Conservation (phyloP, 1,140 invertebrate species). For the Tetranychus urticae region DNA sequence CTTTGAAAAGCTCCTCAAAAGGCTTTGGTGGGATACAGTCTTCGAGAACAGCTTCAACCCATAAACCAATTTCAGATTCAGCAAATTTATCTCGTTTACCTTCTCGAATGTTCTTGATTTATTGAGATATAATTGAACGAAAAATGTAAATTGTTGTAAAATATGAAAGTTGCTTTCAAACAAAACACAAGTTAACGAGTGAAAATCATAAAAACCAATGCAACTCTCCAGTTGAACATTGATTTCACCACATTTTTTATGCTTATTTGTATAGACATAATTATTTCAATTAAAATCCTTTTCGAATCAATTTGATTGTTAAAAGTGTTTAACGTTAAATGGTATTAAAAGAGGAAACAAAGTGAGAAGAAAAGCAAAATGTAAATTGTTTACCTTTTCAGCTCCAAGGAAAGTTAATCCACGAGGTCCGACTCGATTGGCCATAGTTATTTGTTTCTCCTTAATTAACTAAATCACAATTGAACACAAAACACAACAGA, state of each 20-base stretch:
- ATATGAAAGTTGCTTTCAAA: too few relatives aligned
- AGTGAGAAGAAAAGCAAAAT: not conserved
- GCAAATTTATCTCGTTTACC: constrained; percentile 3
- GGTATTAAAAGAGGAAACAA: not conserved
- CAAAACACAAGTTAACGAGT: too few relatives aligned
- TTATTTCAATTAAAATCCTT: not conserved
- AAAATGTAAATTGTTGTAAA: not conserved
- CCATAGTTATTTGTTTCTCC: not conserved
- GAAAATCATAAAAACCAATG: too few relatives aligned
- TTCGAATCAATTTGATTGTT: not conserved
- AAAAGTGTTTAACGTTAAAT: not conserved
- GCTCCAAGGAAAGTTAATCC: not conserved
- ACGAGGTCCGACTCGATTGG: constrained; percentile 2
- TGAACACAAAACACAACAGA: not conserved
- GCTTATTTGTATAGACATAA: not conserved
- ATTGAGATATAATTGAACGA: not conserved
- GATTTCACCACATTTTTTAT: too few relatives aligned
- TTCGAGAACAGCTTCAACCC: constrained; percentile 5
- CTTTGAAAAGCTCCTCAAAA: constrained; percentile 3
- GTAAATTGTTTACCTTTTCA: not conserved
- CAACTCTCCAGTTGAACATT: too few relatives aligned
- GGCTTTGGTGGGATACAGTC: constrained; percentile 5
- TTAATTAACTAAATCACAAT: not conserved
- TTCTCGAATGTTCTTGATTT: not conserved
- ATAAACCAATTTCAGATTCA: constrained; percentile 5